Conservation (phyloP, 2,113 vertebrate species). For the Candoia aspera region DNA sequence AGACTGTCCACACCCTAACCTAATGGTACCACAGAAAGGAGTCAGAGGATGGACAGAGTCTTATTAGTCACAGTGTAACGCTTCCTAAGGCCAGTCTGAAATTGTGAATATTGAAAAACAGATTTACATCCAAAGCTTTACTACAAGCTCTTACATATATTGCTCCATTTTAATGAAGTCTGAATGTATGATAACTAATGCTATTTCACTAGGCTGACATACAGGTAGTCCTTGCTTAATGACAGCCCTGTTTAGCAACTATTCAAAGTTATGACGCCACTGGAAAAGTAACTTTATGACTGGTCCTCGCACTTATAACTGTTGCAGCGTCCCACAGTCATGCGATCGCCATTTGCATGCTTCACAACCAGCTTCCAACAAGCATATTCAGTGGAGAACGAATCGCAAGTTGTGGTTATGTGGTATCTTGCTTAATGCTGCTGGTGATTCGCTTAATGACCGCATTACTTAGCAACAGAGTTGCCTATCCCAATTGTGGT, state of each 20-base stretch:
- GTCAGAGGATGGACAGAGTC: not conserved
- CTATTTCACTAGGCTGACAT: not conserved
- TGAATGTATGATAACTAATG: not conserved
- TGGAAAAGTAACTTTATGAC: not conserved
- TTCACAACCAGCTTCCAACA: not conserved
- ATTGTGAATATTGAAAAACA: not conserved
- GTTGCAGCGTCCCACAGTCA: not conserved
- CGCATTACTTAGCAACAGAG: not conserved
- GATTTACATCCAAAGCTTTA: not conserved
- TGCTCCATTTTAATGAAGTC: not conserved
- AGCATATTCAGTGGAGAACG: not conserved
- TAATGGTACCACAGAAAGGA: not conserved
- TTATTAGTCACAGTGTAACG: not conserved
- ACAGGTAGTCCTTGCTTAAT: not conserved
- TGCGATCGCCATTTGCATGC: not conserved
- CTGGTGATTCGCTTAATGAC: not conserved
- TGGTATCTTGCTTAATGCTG: not conserved
- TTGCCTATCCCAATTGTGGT: not conserved
- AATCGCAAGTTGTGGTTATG: not conserved
- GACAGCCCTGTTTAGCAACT: not conserved
- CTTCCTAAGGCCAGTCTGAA: not conserved
- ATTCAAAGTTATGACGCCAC: not conserved
- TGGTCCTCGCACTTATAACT: not conserved
- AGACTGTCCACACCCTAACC: not conserved
- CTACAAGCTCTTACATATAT: not conserved